Base-by-base conservation (phyloP, 1,140 invertebrate species). In the Dolichoris vasculosae region DNA sequence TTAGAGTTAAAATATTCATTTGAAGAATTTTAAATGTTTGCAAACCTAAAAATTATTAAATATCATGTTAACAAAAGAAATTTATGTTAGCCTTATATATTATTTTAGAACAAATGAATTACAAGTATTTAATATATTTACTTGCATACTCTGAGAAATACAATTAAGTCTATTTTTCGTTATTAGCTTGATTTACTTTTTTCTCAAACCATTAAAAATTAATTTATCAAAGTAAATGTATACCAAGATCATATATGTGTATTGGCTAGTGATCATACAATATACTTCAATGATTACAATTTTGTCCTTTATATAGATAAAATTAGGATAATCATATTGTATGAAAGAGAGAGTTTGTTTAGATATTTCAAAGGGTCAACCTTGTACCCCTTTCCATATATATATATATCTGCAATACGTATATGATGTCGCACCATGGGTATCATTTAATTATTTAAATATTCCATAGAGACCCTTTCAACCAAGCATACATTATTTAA, bases 381-480 rank as follows among this genome's bases (percentile, higher is more conserved):
- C 32, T 63, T 63, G 46, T 73, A 35, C 43, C 23, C 26, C 26
- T n/a, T n/a, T n/a, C 2, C 20, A 55, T 48, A n/a, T 15, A n/a
- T 30, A 51, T 23, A 38, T 51, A 35, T 35, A 23, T 59, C 11
- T 46, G 71, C 8, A 64, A 40, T 46, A 30, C 59, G 20, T 48
- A 59, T 38, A 20, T 20, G 32, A n/a, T n/a, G 26, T 43, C 38
- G 85, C 86, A 86, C 88, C 85, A 84, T 87, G 87, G 87, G 88
- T 88, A 82, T 88, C 87, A 85, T 73, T 75, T 43, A 86, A 86
- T 76, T 67, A 84, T 86, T 87, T 86, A 85, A 87, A 87, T 85
- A 73, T 71, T 40, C 77, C 84, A 82, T 83, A 86, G 81, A 78
- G 82, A 64, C 73, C 76, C 84, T 88, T 69, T 71, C 46, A 38